A percentile compares a stretch with the other conserved stretches of the same genome.
phyloP scores from a whole-genome alignment of 2,888 invertebrate genomes.

The Drosophila formosana region DNA sequence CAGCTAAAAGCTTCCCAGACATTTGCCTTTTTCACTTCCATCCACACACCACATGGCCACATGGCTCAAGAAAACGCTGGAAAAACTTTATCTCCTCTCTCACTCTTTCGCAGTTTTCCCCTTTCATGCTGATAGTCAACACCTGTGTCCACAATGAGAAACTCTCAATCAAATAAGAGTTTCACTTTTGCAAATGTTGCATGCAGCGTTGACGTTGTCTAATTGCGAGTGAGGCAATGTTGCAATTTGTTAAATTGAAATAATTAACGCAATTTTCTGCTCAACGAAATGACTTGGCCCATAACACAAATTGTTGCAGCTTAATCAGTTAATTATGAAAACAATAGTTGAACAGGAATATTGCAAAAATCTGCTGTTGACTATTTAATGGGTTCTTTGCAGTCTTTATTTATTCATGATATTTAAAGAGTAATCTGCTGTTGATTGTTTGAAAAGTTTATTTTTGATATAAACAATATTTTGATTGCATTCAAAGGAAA shows the following conservation, averaged over 20 bases:
- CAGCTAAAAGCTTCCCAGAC: constrained; percentile 33
- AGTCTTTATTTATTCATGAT: too few species aligned
- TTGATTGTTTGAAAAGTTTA: too few species aligned
- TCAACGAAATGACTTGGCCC: background rate
- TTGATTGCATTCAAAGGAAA: too few species aligned
- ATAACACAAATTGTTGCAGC: background rate
- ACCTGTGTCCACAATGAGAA: constrained; percentile 30
- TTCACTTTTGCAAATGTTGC: constrained; percentile 19
- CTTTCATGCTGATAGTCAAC: constrained; percentile 19
- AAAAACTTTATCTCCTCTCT: constrained; percentile 27
- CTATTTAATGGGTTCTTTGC: too few species aligned
- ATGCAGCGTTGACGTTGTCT: constrained; percentile 42
- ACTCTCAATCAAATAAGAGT: constrained; percentile 17
- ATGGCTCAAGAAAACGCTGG: constrained; percentile 19
- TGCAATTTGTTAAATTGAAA: background rate
- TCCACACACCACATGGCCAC: constrained; percentile 2
- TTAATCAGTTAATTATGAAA: constrained; percentile 1
- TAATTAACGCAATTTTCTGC: background rate
- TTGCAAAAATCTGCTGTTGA: background rate
- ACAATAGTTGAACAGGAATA: background rate
- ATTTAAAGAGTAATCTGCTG: too few species aligned
- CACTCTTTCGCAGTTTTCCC: background rate
- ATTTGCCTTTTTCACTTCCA: constrained; percentile 31
- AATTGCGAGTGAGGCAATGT: constrained; percentile 39
- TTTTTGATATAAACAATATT: too few species aligned